Evolutionary conservation across 2,888 invertebrate species (phyloP), one percentile per base, ranked within the genome.

Genomic region (Lamproptera curius): DNA sequence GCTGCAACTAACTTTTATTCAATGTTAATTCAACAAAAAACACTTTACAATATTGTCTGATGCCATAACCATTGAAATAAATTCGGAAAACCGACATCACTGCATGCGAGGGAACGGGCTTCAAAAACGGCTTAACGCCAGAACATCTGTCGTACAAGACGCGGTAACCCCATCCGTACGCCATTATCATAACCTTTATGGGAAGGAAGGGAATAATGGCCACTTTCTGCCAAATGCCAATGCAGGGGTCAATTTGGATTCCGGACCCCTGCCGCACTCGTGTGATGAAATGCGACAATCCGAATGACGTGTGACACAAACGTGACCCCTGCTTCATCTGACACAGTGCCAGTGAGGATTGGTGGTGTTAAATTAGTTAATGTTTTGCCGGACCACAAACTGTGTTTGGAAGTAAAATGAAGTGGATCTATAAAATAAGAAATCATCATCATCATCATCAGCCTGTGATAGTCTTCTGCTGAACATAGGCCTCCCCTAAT

Each of bases 271-370:
- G 49, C 51, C 50, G 50, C 57, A 68, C 72, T 70, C 70, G 63
- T 56, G 78, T 79, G 87, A 88, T 88, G 88, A 89, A 88, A 89
- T 82, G 87, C 82, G 84, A 78, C 82, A 76, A 70, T 73, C 71
- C 67, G 73, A 81, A 86, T 84, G 85, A 86, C 76, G 81, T 81
- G 87, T 83, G 86, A 86, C 85, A 82, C 62, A 65, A 70, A 81
- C 85, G 82, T 81, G 83, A 69, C 67, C 62, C 69, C 50, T 51
- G 55, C 39, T 37, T 38, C 37, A 28, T 20, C 47, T 26, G 58
- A 61, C 55, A 59, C 55, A 78, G 51, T 39, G 63, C 0, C 4
- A 9, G 4, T 1, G 10, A 2, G 50, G 33, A 42, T 46, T 45
- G 36, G n/a, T 28, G 39, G 5, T 5, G 6, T 20, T 20, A 5